phyloP scores from a whole-genome alignment of 37 sponge, comb jelly and placozoan species.

The Sycon ciliatum region DNA sequence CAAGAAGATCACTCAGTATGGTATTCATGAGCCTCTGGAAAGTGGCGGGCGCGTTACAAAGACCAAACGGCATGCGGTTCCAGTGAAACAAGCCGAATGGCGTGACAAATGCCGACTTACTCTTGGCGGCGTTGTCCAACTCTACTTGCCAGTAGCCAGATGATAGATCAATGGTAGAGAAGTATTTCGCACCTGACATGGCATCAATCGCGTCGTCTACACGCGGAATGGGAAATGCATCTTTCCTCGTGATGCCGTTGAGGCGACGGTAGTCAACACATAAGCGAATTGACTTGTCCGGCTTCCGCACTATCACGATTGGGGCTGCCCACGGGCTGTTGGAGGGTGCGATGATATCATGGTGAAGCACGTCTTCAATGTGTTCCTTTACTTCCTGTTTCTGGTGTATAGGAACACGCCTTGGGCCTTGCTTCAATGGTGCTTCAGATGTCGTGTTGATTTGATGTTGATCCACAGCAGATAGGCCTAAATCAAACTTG shows the following conservation, averaged over 20 bases:
- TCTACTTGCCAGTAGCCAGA: conserved; percentile 51
- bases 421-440: conserved; percentile 27
- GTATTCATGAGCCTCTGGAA: conserved; percentile 6
- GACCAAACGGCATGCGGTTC: conserved; percentile 34
- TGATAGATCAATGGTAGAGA: conserved; percentile 33
- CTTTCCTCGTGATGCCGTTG: conserved; percentile 41
- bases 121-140: conserved; percentile 15
- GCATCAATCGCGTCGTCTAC: conserved; percentile 37
- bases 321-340: conserved; percentile 45
- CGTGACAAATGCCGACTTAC: conserved; percentile 28
- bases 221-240: conserved; percentile 42
- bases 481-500: too few relatives aligned
- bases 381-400: conserved; percentile 20
- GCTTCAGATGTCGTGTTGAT: too few relatives aligned
- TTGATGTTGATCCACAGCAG: too few relatives aligned
- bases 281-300: conserved; percentile 35
- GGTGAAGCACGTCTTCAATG: conserved; percentile 37
- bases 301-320: conserved; percentile 45
- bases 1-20: background rate
- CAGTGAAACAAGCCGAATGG: conserved; percentile 27
- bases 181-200: conserved; percentile 24
- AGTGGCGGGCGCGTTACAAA: conserved; percentile 37
- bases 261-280: conserved; percentile 51
- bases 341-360: conserved; percentile 39
- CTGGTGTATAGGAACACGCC: conserved; percentile 14